phyloP scores from a whole-genome alignment of 2,888 invertebrate genomes.

The Onchidella celtica region DNA sequence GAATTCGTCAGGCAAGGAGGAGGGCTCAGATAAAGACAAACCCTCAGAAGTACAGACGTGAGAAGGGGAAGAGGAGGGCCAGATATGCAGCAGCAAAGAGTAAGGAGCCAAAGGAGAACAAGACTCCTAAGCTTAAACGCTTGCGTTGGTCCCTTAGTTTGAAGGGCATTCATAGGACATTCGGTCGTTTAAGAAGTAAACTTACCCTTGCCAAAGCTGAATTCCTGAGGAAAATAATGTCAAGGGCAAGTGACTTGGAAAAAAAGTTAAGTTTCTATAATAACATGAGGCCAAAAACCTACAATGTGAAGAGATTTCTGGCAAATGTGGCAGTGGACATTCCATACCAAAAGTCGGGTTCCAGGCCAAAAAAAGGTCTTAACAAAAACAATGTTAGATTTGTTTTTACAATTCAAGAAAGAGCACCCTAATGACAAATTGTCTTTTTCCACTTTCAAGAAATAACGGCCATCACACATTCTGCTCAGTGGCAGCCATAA shows the following conservation, averaged over 20 bases:
- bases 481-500: background rate
- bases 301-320: background rate
- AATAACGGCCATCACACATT: background rate
- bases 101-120: background rate
- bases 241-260: background rate
- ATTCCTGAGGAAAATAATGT: background rate
- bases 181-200: background rate
- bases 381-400: background rate
- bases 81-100: background rate
- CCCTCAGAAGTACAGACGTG: background rate
- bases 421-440: background rate
- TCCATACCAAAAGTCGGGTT: background rate
- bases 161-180: background rate
- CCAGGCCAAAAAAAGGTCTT: background rate
- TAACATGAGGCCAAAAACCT: background rate
- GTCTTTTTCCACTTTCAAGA: background rate
- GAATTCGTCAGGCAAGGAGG: background rate
- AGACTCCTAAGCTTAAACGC: background rate
- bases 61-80: background rate
- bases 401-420: background rate
- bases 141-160: background rate
- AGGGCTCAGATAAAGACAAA: background rate
- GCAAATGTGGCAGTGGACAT: background rate
- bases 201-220: background rate
- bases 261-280: background rate